Base-by-base conservation (phyloP, 2,797 vertebrate genomes). In the Hephaestus fuliginosus region DNA sequence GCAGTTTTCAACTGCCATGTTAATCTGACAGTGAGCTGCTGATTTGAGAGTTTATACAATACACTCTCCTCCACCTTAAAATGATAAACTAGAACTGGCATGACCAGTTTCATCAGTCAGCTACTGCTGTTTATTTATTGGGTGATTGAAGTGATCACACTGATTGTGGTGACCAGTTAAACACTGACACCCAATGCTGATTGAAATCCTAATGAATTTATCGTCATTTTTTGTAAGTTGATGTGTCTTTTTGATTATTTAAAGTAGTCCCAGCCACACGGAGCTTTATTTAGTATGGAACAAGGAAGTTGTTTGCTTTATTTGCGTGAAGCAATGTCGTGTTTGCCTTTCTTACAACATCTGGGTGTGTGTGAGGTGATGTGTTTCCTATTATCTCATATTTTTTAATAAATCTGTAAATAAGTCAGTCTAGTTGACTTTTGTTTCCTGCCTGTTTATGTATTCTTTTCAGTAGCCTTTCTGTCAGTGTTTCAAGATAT, bases 41-140 rank as follows among this genome's bases (percentile, higher is more conserved):
- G 28, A 52, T 66, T 65, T 68, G 14, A 5, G 39, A 39, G 33
- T 44, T 73, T 44, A 1, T 20, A 20, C 18, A n/a, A 6, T 30
- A 28, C 56, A 33, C 58, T 52, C n/a, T 48, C 5, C 8, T 43
- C 3, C n/a, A 36, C 20, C 28, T 48, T 18, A 69, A 61, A 33
- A 30, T 60, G 15, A n/a, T 12, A 25, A 39, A 51, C 33, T 66
- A 39, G 52, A 77, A 81, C 55, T 74, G 62, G 76, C 25, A 7
- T 11, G 43, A 68, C 78, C 48, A 63, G 67, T 77, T 82, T 70
- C 49, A 18, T 39, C 65, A 30, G 17, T 68, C 66, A 43, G 60
- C 41, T 62, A 13, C 48, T 36, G 22, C 10, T 52, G 25, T 72
- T 70, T 58, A 48, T 64, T 61, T 62, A 36, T 74, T 75, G 15